phyloP scores from a whole-genome alignment of 2,113 vertebrate genomes.

The Entelurus aequoreus region DNA sequence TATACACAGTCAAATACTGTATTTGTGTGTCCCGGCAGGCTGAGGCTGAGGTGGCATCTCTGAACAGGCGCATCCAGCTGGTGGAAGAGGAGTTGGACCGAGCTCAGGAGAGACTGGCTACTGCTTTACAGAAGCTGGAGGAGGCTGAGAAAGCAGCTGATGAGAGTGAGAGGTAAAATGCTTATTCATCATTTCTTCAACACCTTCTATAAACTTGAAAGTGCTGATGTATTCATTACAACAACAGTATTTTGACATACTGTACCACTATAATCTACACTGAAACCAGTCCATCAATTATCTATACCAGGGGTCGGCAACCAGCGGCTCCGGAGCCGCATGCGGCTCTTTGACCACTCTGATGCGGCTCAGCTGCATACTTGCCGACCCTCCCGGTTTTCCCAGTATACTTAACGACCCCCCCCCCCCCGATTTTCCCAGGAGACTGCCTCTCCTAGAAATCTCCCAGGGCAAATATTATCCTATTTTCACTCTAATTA shows the following conservation, averaged over 20 bases:
- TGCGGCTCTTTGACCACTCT: too few relatives aligned
- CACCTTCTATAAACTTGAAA: background rate
- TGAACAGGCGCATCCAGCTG: slow-evolving; percentile 95
- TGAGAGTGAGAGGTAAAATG: slow-evolving; percentile 88
- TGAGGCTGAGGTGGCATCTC: slow-evolving; percentile 93
- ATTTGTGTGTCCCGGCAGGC: slow-evolving; percentile 69
- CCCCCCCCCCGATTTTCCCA: too few relatives aligned
- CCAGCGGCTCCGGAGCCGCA: too few relatives aligned
- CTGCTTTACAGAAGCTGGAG: slow-evolving; percentile 93
- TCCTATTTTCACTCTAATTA: too few relatives aligned
- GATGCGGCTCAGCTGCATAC: too few relatives aligned
- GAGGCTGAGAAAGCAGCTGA: slow-evolving; percentile 96
- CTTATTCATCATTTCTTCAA: background rate
- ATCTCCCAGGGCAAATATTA: too few relatives aligned
- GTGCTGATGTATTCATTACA: background rate
- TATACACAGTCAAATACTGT: background rate
- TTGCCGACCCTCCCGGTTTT: too few relatives aligned
- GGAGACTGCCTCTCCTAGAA: too few relatives aligned
- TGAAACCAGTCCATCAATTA: too few relatives aligned
- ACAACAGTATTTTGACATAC: background rate
- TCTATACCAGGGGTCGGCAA: too few relatives aligned
- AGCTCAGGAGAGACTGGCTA: slow-evolving; percentile 93
- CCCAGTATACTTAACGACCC: too few relatives aligned
- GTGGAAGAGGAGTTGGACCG: slow-evolving; percentile 97
- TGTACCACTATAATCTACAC: too few relatives aligned